Evolutionary conservation across 2,797 vertebrate genomes (phyloP).

Genomic region (Nasua narica): DNA sequence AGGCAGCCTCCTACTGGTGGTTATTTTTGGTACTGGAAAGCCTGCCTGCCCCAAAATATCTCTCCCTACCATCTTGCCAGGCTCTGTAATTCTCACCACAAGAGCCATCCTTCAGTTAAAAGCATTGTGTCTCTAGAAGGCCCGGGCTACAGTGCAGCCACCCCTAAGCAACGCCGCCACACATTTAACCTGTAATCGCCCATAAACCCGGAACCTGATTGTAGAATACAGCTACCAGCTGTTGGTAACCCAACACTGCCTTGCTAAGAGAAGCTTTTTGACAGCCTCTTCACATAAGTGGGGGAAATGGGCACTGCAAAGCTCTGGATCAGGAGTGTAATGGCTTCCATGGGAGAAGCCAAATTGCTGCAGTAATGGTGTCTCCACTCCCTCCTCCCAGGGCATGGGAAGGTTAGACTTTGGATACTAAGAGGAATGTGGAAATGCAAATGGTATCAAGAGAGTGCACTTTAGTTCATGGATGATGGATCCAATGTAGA

Average conservation of each 20-base stretch:
- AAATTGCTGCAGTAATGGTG: not conserved
- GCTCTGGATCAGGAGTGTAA: not conserved
- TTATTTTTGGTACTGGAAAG: conserved; percentile 70
- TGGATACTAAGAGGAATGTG: not conserved
- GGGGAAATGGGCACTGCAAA: conserved; percentile 49
- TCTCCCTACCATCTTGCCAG: conserved; percentile 63
- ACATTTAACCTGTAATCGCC: conserved; percentile 47
- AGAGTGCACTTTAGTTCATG: not conserved
- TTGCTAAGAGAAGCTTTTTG: conserved; percentile 61
- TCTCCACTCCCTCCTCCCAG: not conserved
- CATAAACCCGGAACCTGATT: not conserved
- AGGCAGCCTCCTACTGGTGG: conserved; percentile 53
- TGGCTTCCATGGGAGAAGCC: conserved; percentile 11
- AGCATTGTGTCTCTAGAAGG: conserved; percentile 53
- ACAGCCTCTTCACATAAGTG: conserved; percentile 77
- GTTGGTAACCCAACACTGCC: conserved; percentile 64
- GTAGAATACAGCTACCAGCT: conserved; percentile 49
- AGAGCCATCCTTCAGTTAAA: conserved; percentile 49
- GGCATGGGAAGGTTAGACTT: not conserved
- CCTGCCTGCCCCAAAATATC: conserved; percentile 59
- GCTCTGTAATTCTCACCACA: conserved; percentile 59
- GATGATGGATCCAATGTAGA: not conserved
- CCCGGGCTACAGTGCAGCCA: not conserved
- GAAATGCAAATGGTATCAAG: not conserved
- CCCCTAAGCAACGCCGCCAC: not conserved